These are phyloP conservation scores for Siniperca undulata DNA, from an alignment of 2,797 vertebrate genomes.

Conservation along the genomic window DNA sequence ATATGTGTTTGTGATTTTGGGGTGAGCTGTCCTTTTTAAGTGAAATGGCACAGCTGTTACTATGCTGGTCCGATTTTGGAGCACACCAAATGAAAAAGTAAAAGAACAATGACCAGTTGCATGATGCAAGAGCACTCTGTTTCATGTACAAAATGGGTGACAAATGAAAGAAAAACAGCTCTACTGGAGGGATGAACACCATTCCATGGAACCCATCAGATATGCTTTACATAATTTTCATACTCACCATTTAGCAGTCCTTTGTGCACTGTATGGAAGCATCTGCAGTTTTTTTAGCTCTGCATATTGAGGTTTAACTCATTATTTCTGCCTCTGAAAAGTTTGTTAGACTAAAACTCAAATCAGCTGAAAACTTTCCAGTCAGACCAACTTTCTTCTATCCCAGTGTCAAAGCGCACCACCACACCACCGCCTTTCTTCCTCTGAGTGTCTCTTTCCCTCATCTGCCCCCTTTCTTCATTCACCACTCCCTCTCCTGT, in stretches of 20 bases:
- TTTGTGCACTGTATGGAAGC: neutral
- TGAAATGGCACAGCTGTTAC: neutral
- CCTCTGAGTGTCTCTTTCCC: conserved; percentile 1
- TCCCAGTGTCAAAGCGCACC: neutral
- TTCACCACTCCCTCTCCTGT: conserved; percentile 15
- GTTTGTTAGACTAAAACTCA: conserved; percentile 2
- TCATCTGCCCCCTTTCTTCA: conserved; percentile 38
- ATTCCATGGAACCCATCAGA: neutral
- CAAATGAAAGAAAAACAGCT: neutral
- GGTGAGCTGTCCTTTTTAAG: too few relatives aligned
- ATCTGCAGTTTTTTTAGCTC: neutral
- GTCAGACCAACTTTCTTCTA: neutral
- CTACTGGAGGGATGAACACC: neutral
- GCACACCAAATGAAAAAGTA: neutral
- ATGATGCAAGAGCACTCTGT: neutral
- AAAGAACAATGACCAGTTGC: neutral
- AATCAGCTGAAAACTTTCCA: neutral
- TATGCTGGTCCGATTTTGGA: neutral
- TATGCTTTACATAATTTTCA: neutral
- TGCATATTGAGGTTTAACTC: neutral
- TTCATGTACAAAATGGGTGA: neutral
- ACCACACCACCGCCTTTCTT: neutral
- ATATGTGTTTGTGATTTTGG: too few relatives aligned
- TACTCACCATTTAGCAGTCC: neutral
- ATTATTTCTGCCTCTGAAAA: conserved; percentile 11